Conservation (phyloP, 2,113 vertebrate species). For the Eclectus roratus region DNA sequence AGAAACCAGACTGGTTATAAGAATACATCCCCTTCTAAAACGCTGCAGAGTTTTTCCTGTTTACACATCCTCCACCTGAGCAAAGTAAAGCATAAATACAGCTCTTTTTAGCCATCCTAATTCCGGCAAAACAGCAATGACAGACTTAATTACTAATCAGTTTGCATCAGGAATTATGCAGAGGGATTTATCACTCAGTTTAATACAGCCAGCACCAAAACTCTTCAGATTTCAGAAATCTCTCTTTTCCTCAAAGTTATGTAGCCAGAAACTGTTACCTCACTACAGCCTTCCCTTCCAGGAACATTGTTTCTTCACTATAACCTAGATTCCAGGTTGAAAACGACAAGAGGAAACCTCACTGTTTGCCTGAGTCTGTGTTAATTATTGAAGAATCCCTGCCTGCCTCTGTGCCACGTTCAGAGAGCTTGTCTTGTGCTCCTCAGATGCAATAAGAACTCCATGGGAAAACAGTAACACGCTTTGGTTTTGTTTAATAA, state of each 20-base stretch:
- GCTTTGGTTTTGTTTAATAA: slow-evolving; percentile 45
- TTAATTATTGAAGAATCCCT: background rate
- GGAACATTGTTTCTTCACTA: background rate
- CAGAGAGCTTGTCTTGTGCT: background rate
- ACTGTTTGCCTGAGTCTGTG: background rate
- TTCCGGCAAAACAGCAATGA: background rate
- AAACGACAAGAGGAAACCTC: background rate
- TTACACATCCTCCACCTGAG: background rate
- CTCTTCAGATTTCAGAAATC: background rate
- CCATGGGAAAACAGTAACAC: background rate
- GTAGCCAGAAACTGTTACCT: background rate
- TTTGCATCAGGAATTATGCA: background rate
- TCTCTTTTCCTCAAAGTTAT: background rate
- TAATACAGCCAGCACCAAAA: background rate
- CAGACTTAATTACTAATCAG: slow-evolving; percentile 8
- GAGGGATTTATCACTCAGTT: background rate
- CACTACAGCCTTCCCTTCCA: background rate
- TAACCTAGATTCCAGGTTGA: background rate
- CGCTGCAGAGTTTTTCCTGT: background rate
- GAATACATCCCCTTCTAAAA: background rate
- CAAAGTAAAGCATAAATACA: background rate
- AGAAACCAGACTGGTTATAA: background rate
- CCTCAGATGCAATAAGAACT: background rate
- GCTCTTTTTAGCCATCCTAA: slow-evolving; percentile 6
- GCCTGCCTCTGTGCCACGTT: background rate